Evolutionary conservation across 2,888 invertebrate genomes (phyloP).

Genomic region (Diloba caeruleocephala): DNA sequence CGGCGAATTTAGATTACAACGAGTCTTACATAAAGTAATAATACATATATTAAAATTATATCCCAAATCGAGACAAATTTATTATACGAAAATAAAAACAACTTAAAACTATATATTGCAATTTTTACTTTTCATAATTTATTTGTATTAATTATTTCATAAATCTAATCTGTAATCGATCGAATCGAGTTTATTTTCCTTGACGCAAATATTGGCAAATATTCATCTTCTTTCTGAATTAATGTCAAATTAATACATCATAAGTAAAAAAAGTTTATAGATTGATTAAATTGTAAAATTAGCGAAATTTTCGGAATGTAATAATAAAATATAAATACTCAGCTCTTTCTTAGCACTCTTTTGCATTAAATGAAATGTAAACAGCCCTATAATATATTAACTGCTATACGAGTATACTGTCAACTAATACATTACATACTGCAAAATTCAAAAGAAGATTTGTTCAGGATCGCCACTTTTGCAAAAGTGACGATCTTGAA

Average conservation of each 20-base stretch:
- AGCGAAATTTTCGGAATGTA: too few relatives aligned
- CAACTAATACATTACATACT: too few relatives aligned
- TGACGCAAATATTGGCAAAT: constrained; percentile 9
- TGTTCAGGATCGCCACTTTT: too few relatives aligned
- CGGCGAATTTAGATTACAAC: constrained; percentile 62
- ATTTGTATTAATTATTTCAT: constrained; percentile 3
- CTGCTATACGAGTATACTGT: constrained; percentile 1
- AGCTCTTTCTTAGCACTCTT: background rate
- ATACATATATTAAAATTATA: constrained; percentile 19
- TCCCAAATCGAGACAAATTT: constrained; percentile 15
- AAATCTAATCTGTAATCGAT: too few relatives aligned
- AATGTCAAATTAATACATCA: constrained; percentile 11
- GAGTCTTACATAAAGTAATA: constrained; percentile 43
- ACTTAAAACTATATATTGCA: too few relatives aligned
- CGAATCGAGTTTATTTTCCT: constrained; percentile 16
- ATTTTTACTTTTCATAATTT: constrained; percentile 5
- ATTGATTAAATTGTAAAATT: background rate
- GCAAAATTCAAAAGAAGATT: too few relatives aligned
- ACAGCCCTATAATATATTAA: constrained; percentile 5
- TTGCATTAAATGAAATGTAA: constrained; percentile 4
- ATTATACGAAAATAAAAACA: constrained; percentile 5
- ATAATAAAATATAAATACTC: background rate
- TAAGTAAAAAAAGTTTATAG: constrained; percentile 1
- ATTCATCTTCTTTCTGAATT: constrained; percentile 1
- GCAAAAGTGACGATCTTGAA: too few relatives aligned